Evolutionary conservation across 2,888 invertebrate species (phyloP), one percentile per base, ranked within the genome.

Genomic region (Anticlea derivata): DNA sequence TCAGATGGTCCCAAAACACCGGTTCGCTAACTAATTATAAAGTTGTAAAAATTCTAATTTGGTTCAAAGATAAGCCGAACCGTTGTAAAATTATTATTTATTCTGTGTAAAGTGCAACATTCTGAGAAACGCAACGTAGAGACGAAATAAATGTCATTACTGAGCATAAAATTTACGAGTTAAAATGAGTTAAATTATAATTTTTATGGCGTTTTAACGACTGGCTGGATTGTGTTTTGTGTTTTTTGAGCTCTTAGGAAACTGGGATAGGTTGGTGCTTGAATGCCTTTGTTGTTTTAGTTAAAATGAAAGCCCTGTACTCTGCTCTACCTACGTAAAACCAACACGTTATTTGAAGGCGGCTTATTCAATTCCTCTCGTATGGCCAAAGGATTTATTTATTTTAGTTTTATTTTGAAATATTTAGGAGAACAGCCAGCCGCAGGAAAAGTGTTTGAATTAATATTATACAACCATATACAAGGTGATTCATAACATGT

Each of bases 101-200:
- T 45, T 40, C 30, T 31, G 31, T 23, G 41, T 46, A 46, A 46
- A 44, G 33, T 48, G 49, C 45, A 52, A 64, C 63, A 64, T 76
- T 77, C 75, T 57, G 38, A 57, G 75, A 77, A 75, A 56, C 60
- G 50, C 49, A 61, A 54, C 50, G 57, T 45, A 34, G 53, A 50
- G 50, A 31, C 47, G 58, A 56, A 66, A 62, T 73, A 73, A 74
- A 75, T 77, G 79, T 75, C 79, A 79, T 79, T 76, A 74, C 63
- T 44, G 60, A 45, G 51, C 67, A 68, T 69, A 73, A 75, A 70
- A 67, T 81, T 80, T 78, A 81, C 74, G 80, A 78, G 52, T 60
- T 50, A 26, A 73, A 80, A 80, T 78, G 69, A 75, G 70, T 70
- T 71, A 73, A 75, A 79, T 80, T 77, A 79, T 75, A 65, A 74